Evolutionary conservation across 2,888 invertebrate genomes (phyloP).

Genomic region (Yponomeuta cagnagella): DNA sequence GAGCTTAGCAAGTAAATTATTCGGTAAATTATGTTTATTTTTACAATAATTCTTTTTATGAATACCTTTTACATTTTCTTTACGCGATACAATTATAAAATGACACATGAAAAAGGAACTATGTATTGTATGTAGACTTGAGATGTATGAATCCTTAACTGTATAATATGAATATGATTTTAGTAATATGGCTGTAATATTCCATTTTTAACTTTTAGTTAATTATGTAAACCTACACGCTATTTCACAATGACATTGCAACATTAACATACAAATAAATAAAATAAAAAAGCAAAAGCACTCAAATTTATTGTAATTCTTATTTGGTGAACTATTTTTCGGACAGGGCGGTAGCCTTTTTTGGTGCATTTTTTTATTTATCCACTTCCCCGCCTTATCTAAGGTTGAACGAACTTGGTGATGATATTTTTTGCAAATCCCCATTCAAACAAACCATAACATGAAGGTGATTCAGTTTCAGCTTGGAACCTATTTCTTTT

Average conservation of each 20-base stretch:
- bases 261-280: constrained; percentile 33
- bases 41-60: constrained; percentile 53
- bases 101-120: constrained; percentile 76
- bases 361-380: not conserved
- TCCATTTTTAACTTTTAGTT: constrained; percentile 26
- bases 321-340: constrained; percentile 55
- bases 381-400: not conserved
- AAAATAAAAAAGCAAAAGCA: constrained; percentile 25
- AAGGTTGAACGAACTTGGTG: not conserved
- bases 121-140: constrained; percentile 63
- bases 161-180: constrained; percentile 37
- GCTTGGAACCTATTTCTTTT: too few relatives aligned
- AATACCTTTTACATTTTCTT: constrained; percentile 58
- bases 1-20: constrained; percentile 71
- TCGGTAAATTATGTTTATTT: constrained; percentile 58
- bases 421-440: not conserved
- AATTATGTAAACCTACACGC: constrained; percentile 39
- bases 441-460: not conserved
- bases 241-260: constrained; percentile 46
- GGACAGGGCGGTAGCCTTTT: too few relatives aligned
- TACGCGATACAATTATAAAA: constrained; percentile 63
- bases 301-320: constrained; percentile 37
- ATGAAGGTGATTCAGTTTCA: not conserved
- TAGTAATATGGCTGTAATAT: constrained; percentile 60
- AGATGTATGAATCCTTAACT: constrained; percentile 54